Percentiles rank a stretch among this genome's conserved stretches.
phyloP scores from a whole-genome alignment of 2,888 invertebrate species.

The Dichetophora obliterata region DNA sequence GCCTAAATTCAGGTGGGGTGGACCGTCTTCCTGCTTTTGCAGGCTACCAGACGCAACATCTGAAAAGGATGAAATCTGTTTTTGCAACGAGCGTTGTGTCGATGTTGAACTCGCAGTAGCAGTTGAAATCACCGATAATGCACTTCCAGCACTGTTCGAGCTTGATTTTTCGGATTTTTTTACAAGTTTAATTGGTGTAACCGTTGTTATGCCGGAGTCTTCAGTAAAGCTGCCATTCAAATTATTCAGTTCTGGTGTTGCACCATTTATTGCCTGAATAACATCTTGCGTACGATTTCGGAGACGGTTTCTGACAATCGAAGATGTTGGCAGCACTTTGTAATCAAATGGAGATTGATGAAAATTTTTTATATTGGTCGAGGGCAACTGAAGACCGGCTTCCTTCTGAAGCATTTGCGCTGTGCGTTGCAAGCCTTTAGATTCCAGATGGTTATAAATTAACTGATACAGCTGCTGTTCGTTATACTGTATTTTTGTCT shows the following conservation, averaged over 20 bases:
- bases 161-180: slow-evolving; percentile 56
- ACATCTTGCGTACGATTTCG: slow-evolving; percentile 67
- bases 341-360: slow-evolving; percentile 69
- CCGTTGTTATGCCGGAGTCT: slow-evolving; percentile 43
- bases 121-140: not conserved
- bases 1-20: slow-evolving; percentile 67
- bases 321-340: slow-evolving; percentile 59
- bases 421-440: slow-evolving; percentile 81
- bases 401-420: slow-evolving; percentile 83
- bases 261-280: slow-evolving; percentile 50
- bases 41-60: slow-evolving; percentile 60
- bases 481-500: slow-evolving; percentile 95
- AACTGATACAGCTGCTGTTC: slow-evolving; percentile 92
- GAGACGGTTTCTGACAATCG: slow-evolving; percentile 60
- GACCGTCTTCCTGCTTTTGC: slow-evolving; percentile 46
- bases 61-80: slow-evolving; percentile 72
- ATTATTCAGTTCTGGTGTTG: slow-evolving; percentile 34
- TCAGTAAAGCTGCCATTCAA: slow-evolving; percentile 46
- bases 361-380: slow-evolving; percentile 65
- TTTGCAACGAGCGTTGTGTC: slow-evolving; percentile 69
- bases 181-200: slow-evolving; percentile 62
- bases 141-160: slow-evolving; percentile 28
- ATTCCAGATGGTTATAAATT: slow-evolving; percentile 87
- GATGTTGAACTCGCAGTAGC: slow-evolving; percentile 20
- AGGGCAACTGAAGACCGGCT: slow-evolving; percentile 73